Percentiles rank a stretch among this genome's conserved stretches.
Conservation (phyloP, 1,140 invertebrate species). For the Hycleus phaleratus region DNA sequence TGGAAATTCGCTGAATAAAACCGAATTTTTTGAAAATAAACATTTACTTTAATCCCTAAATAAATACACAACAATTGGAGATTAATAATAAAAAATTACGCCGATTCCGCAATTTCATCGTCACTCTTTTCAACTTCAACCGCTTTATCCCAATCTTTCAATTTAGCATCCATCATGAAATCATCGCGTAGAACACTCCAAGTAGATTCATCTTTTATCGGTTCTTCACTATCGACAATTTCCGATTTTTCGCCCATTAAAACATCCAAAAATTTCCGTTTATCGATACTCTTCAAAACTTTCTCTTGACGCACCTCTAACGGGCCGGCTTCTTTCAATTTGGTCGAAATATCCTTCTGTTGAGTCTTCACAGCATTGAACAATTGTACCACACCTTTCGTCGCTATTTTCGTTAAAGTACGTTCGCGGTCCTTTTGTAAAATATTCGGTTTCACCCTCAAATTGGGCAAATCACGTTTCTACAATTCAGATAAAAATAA, state of each 20-base stretch:
- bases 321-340: constrained; percentile 64
- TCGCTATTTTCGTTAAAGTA: constrained; percentile 72
- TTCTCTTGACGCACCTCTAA: constrained; percentile 75
- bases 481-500: constrained; percentile 36
- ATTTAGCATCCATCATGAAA: constrained; percentile 79
- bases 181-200: constrained; percentile 63
- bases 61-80: no score
- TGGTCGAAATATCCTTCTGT: constrained; percentile 67
- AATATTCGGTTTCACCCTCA: constrained; percentile 66
- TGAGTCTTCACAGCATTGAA: constrained; percentile 86
- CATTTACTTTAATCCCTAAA: no score
- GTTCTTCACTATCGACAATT: constrained; percentile 41
- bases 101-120: constrained; percentile 19
- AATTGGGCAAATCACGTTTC: constrained; percentile 55
- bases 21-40: no score
- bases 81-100: constrained; percentile 4
- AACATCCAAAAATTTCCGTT: constrained; percentile 72
- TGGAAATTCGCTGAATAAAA: no score
- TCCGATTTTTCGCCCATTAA: constrained; percentile 67
- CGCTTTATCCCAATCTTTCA: constrained; percentile 88
- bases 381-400: constrained; percentile 83
- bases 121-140: constrained; percentile 39
- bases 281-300: constrained; percentile 72
- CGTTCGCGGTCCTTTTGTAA: constrained; percentile 66
- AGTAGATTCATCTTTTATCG: constrained; percentile 42